Conservation (phyloP, 2,888 invertebrate species). For the Cecidostiba fungosa region DNA sequence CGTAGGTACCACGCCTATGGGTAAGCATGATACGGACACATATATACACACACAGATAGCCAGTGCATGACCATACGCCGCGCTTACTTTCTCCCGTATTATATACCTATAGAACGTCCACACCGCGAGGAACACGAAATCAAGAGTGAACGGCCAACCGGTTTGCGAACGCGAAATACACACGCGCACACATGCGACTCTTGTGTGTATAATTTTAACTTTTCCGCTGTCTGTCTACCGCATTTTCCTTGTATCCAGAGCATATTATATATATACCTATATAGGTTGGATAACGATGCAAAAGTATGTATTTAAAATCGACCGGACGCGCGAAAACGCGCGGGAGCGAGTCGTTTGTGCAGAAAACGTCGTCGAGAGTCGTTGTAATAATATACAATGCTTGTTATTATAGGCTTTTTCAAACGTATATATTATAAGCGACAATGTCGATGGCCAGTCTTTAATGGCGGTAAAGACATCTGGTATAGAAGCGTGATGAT, state of each 20-base stretch:
- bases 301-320: background rate
- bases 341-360: background rate
- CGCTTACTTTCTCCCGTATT: conserved; percentile 42
- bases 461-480: conserved; percentile 56
- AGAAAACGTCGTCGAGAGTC: background rate
- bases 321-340: background rate
- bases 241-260: background rate
- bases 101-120: conserved; percentile 1
- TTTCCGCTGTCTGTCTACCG: background rate
- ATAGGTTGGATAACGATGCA: conserved; percentile 8
- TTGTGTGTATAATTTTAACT: background rate
- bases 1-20: conserved; percentile 38
- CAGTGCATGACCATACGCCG: background rate
- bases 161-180: conserved; percentile 30
- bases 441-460: conserved; percentile 53
- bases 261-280: too few species aligned
- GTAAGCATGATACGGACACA: background rate
- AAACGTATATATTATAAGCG: background rate
- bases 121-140: conserved; percentile 53
- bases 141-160: conserved; percentile 58
- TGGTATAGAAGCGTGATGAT: conserved; percentile 30
- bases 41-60: background rate
- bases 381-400: background rate
- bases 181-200: conserved; percentile 3
- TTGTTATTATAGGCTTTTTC: background rate